phyloP scores from a whole-genome alignment of 2,797 vertebrate species.

The Lithobates sylvaticus region DNA sequence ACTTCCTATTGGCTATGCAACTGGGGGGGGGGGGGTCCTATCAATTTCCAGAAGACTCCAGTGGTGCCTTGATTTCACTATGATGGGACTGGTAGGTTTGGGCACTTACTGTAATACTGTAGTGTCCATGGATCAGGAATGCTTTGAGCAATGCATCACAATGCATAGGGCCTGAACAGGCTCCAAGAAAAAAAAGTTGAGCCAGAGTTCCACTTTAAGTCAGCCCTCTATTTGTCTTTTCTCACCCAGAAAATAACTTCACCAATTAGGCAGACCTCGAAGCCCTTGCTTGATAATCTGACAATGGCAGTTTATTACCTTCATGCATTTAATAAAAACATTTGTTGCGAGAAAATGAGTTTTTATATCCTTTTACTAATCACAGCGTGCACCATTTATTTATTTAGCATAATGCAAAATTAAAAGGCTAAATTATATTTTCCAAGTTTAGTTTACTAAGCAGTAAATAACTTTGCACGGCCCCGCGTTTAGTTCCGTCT shows the following conservation, averaged over 20 bases:
- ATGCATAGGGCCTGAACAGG: too few species aligned
- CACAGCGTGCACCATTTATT: constrained; percentile 31
- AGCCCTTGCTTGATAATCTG: not conserved
- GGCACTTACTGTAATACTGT: too few species aligned
- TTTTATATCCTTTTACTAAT: constrained; percentile 36
- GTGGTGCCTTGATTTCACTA: too few species aligned
- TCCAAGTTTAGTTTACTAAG: constrained; percentile 52
- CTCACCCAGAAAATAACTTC: not conserved
- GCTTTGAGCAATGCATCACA: too few species aligned
- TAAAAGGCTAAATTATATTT: constrained; percentile 55
- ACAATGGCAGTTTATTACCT: constrained; percentile 12
- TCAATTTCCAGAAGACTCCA: too few species aligned
- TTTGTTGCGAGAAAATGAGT: constrained; percentile 27
- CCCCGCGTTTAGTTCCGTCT: constrained; percentile 11
- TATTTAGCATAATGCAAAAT: constrained; percentile 55
- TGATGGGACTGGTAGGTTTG: too few species aligned
- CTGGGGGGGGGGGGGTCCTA: too few species aligned
- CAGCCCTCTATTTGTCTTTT: not conserved
- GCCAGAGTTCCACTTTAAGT: not conserved
- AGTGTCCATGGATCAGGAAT: too few species aligned
- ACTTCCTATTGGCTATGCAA: too few species aligned
- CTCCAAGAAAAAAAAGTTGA: too few species aligned
- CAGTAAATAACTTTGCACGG: constrained; percentile 54
- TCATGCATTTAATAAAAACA: constrained; percentile 36
- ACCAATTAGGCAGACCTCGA: not conserved